Evolutionary conservation across 2,113 vertebrate genomes (phyloP).

Genomic region (Microcebus jonahi): DNA sequence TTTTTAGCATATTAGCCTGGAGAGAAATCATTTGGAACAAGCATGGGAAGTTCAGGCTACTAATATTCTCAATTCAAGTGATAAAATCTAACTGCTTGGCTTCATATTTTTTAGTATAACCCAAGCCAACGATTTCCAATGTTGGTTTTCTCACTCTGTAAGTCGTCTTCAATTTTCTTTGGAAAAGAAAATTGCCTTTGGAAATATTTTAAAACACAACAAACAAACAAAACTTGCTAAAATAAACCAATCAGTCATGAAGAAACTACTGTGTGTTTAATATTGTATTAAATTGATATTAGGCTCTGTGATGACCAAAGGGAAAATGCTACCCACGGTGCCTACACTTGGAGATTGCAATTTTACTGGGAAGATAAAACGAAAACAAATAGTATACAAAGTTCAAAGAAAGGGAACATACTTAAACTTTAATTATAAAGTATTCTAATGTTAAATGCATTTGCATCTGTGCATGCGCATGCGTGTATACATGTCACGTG

Average conservation of each 20-base stretch:
- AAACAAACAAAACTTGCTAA: neutral
- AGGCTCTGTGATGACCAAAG: neutral
- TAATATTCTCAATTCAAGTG: neutral
- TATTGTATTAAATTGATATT: neutral
- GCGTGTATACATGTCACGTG: neutral
- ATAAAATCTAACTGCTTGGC: neutral
- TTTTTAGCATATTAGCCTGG: constrained; percentile 23
- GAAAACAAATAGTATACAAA: neutral
- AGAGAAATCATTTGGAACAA: neutral
- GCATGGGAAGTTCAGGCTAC: neutral
- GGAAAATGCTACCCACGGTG: rapidly evolving
- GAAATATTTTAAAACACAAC: neutral
- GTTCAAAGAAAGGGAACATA: neutral
- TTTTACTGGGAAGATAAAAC: neutral
- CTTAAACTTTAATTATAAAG: neutral
- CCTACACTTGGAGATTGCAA: neutral
- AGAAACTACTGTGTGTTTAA: neutral
- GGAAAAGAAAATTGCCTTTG: too few species aligned
- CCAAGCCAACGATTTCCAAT: neutral
- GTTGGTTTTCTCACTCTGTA: neutral
- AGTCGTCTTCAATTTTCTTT: neutral
- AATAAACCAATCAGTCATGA: neutral
- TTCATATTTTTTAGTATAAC: neutral
- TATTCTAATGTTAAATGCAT: neutral
- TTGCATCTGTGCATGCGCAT: neutral